phyloP scores from a whole-genome alignment of 2,888 invertebrate species.

The Drymonia ruficornis region DNA sequence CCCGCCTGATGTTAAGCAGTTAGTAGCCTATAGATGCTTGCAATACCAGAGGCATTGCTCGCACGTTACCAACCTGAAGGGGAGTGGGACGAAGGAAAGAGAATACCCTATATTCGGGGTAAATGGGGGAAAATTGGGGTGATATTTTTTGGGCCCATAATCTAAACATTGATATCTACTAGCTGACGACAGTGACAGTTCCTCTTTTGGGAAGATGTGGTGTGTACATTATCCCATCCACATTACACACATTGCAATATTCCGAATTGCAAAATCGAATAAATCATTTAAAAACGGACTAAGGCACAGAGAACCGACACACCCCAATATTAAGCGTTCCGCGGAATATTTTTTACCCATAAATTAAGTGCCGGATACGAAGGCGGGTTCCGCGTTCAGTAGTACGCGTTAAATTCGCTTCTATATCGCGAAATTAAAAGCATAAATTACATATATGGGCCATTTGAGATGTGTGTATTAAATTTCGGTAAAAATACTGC shows the following conservation, averaged over 20 bases:
- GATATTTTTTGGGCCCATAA: no score
- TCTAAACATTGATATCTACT: no score
- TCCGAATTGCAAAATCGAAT: neutral
- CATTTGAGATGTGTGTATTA: constrained; percentile 32
- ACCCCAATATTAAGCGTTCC: constrained; percentile 56
- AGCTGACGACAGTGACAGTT: no score
- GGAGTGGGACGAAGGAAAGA: no score
- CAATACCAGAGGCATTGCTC: no score
- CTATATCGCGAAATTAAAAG: constrained; percentile 78
- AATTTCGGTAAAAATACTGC: constrained; percentile 11
- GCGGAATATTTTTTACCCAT: constrained; percentile 72
- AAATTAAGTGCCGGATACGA: constrained; percentile 69
- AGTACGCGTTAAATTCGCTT: constrained; percentile 70
- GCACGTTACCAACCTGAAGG: no score
- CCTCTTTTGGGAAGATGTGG: no score
- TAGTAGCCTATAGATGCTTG: no score
- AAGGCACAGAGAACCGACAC: neutral
- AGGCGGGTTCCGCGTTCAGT: constrained; percentile 77
- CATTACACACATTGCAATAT: neutral
- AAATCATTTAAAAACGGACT: neutral
- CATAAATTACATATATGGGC: constrained; percentile 69
- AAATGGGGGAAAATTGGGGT: no score
- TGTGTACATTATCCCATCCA: no score
- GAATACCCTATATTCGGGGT: no score
- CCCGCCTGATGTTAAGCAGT: no score